Evolutionary conservation across 2,797 vertebrate genomes (phyloP).

Genomic region (Tolypeutes matacus): DNA sequence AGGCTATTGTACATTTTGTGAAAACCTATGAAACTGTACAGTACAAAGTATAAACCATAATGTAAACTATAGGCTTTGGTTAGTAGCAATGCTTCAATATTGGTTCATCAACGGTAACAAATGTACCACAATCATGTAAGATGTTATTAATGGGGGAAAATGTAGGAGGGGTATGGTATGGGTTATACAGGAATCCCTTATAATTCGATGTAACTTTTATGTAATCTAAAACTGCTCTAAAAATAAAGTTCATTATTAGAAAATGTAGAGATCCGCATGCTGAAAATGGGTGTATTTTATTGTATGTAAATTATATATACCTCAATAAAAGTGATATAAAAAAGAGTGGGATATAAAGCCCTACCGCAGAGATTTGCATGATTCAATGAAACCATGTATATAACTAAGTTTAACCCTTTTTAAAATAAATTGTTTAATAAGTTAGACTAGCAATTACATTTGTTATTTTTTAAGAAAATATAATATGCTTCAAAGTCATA

Average conservation of each 20-base stretch:
- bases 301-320: slow-evolving; percentile 61
- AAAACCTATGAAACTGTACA: no score
- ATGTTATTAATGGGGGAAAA: no score
- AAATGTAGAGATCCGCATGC: background rate
- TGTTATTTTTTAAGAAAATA: slow-evolving; percentile 60
- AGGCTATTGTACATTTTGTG: no score
- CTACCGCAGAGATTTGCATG: background rate
- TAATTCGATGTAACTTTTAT: no score
- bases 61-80: no score
- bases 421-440: slow-evolving; percentile 62
- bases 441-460: slow-evolving; percentile 47
- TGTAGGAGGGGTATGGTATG: no score
- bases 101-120: no score
- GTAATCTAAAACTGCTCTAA: no score
- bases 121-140: no score
- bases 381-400: slow-evolving; percentile 39
- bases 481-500: slow-evolving; percentile 30
- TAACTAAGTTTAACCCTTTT: slow-evolving; percentile 22
- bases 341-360: slow-evolving; percentile 46
- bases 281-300: slow-evolving; percentile 41
- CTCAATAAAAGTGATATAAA: slow-evolving; percentile 49
- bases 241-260: background rate
- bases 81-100: no score
- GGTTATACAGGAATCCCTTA: no score
- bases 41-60: no score